These are phyloP conservation scores for Caerostris darwini DNA, from an alignment of 1,140 invertebrate genomes.

Conservation along the genomic window DNA sequence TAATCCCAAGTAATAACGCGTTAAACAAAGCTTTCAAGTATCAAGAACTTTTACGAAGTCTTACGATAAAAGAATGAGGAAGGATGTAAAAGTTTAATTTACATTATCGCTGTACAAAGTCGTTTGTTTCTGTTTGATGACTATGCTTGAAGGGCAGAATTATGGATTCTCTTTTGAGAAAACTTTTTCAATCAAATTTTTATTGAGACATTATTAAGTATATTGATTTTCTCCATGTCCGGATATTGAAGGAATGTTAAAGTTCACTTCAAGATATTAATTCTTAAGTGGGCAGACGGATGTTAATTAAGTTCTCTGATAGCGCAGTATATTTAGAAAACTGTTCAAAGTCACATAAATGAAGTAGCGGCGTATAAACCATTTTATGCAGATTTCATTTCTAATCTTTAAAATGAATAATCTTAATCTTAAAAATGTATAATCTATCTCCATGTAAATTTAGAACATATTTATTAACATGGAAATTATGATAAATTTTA, in stretches of 20 bases:
- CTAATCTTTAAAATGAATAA: too few species aligned
- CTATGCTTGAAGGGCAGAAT: not conserved
- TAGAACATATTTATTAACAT: too few species aligned
- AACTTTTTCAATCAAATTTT: slow-evolving; percentile 43
- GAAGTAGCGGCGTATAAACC: too few species aligned
- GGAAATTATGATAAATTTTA: too few species aligned
- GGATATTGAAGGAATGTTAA: not conserved
- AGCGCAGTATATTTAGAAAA: not conserved
- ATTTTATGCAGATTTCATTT: too few species aligned
- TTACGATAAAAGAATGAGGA: slow-evolving; percentile 40
- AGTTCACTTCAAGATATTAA: not conserved
- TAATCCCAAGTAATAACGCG: slow-evolving; percentile 60
- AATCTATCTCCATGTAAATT: too few species aligned
- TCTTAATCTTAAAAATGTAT: too few species aligned
- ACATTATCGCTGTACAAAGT: slow-evolving; percentile 50
- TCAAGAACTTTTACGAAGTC: slow-evolving; percentile 33
- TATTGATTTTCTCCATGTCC: not conserved
- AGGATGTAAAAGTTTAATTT: slow-evolving; percentile 58
- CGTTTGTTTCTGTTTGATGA: slow-evolving; percentile 18
- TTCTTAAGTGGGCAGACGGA: not conserved
- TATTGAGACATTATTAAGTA: slow-evolving; percentile 9
- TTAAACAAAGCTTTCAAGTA: slow-evolving; percentile 64
- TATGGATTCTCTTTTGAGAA: not conserved
- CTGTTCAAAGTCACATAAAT: not conserved
- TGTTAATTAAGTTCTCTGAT: not conserved